phyloP scores from a whole-genome alignment of 2,113 vertebrate genomes.

The Holacanthus passer region DNA sequence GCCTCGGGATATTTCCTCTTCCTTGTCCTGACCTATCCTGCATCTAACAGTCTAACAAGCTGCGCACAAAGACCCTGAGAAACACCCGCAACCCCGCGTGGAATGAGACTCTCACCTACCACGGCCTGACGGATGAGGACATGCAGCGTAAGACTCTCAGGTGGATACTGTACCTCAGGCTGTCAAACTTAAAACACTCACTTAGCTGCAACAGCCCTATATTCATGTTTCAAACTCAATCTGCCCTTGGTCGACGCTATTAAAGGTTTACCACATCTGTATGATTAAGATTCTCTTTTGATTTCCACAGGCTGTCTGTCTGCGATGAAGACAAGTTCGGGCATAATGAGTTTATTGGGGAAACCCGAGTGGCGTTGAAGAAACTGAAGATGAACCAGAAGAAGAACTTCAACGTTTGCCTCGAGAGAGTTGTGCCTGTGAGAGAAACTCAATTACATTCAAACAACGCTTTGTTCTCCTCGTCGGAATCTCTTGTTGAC shows the following conservation, averaged over 20 bases:
- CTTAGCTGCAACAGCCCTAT: background rate
- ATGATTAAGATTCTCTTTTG: slow-evolving; percentile 14
- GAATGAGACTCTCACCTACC: slow-evolving; percentile 95
- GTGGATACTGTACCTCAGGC: no score
- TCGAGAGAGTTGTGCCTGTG: slow-evolving; percentile 95
- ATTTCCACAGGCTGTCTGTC: slow-evolving; percentile 90
- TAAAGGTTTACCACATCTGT: background rate
- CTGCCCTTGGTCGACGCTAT: background rate
- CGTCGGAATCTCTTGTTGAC: slow-evolving; percentile 37
- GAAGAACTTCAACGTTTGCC: slow-evolving; percentile 96
- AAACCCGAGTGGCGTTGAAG: slow-evolving; percentile 95
- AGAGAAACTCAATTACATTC: slow-evolving; percentile 57
- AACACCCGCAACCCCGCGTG: slow-evolving; percentile 96
- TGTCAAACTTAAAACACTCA: background rate
- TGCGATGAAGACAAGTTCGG: slow-evolving; percentile 99
- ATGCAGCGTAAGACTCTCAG: slow-evolving; percentile 98
- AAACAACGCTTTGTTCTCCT: slow-evolving; percentile 10
- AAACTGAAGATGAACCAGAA: slow-evolving; percentile 95
- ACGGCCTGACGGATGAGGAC: slow-evolving; percentile 95
- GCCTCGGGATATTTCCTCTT: slow-evolving; percentile 5
- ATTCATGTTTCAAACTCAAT: slow-evolving; percentile 4
- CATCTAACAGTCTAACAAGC: slow-evolving; percentile 90
- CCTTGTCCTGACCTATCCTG: background rate
- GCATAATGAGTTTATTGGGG: slow-evolving; percentile 98
- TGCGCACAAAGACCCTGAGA: slow-evolving; percentile 95